These are phyloP conservation scores for Melanotaenia trifasciata DNA, from an alignment of 2,797 vertebrate genomes.

Conservation along the genomic window DNA sequence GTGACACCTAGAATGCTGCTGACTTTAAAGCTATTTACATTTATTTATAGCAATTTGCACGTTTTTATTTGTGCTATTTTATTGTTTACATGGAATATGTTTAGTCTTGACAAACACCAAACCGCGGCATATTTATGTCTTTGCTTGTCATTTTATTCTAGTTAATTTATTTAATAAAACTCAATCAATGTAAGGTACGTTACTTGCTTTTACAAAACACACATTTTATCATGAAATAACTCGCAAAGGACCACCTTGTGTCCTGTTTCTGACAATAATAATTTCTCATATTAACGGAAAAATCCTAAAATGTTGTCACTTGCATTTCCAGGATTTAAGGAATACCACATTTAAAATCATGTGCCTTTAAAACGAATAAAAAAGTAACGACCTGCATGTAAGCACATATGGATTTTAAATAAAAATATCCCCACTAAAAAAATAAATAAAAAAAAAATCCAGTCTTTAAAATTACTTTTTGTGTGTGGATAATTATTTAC, in stretches of 20 bases:
- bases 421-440: neutral
- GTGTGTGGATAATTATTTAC: neutral
- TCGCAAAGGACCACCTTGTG: neutral
- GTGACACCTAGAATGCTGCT: neutral
- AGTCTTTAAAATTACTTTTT: neutral
- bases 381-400: neutral
- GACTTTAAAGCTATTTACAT: neutral
- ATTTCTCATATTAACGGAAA: neutral
- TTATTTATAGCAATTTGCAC: neutral
- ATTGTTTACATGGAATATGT: neutral
- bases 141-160: neutral
- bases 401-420: fast-evolving
- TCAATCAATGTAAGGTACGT: neutral
- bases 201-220: neutral
- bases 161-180: neutral
- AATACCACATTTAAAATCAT: neutral
- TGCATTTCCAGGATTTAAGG: neutral
- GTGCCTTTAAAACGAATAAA: conserved; percentile 13
- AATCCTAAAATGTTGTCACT: neutral
- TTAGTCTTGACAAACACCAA: neutral
- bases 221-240: neutral
- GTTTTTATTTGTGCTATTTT: neutral
- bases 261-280: neutral
- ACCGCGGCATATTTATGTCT: neutral
- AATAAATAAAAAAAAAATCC: neutral